Evolutionary conservation across 2,888 invertebrate species (phyloP), one percentile per base, ranked within the genome.

Genomic region (Pecten maximus): DNA sequence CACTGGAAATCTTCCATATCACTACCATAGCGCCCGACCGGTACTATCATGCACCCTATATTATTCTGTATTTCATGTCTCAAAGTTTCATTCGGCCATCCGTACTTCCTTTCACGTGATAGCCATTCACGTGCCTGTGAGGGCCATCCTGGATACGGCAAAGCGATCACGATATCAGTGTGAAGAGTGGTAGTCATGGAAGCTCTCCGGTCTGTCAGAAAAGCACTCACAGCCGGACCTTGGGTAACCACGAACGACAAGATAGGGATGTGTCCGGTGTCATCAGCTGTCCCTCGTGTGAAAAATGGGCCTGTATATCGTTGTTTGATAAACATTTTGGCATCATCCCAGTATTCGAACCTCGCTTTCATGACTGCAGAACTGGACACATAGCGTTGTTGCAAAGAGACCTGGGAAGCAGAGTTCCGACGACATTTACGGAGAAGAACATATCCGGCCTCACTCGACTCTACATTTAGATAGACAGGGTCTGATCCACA

Each of bases 81-180:
- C 23, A 91, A n/a, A 3, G 28, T 35, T 8, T 60, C 19, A 48
- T 87, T 87, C 6, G 91, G 91, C 91, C 91, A 91, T 2, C 90
- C 91, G 44, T 89, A 89, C 12, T 28, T n/a, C 10, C 87, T 86
- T 23, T 88, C 39, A 19, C 91, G 74, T 23, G 48, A 60, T 40
- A 87, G 28, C 88, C 90, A 91, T 40, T 88, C 89, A n/a, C 40
- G 48, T 4, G 90, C 91, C 28, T 90, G 89, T 0, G 87, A 35
- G 10, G 90, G 90, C 91, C 91, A 91, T n/a, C 48, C 87, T 23
- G 91, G 91, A 89, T 91, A 91, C 8, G 89, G 91, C 6, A 91
- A 44, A 44, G 89, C 89, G 88, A 89, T 90, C 16, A 91, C 91
- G 28, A 91, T 87, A 35, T 91, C 91, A 15, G 90, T 60, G 54